Base-by-base conservation (phyloP, 2,797 vertebrate genomes). In the Enteromius afrohamiltoni region DNA sequence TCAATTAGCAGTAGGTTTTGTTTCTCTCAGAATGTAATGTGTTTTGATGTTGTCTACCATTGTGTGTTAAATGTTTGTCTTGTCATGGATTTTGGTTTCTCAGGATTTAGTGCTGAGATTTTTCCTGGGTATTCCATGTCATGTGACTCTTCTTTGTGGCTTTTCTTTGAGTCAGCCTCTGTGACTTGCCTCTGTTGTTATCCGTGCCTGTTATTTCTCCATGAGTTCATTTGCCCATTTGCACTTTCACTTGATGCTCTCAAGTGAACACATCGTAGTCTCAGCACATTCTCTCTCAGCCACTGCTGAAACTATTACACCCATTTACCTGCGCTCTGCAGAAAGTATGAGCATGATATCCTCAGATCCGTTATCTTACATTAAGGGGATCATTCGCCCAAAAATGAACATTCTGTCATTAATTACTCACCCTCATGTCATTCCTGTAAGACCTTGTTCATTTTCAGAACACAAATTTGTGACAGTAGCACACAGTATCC, bases 151-250 rank as follows among this genome's bases (percentile, higher is more conserved):
- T 51, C 55, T 47, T 69, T 64, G 9, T 77, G 64, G 71, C 45
- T 53, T 82, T 53, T 82, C 31, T 74, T 65, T 82, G 53, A 58
- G 71, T 68, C 34, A 21, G 23, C 34, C 55, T 68, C 10, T 79
- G 47, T 77, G 62, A 79, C 70, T 78, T 76, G 74, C 60, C 79
- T 65, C 51, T 65, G 69, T 79, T 77, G 71, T 70, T 80, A 75
- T 83, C 60, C 31, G 51, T 75, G 64, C 47, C 62, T 76, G 64
- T 83, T 74, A 79, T 85, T 85, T 83, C 58, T 80, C 51, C 84
- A 83, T 81, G 19, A 75, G 68, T 80, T 80, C 16, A 70, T 87
- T 69, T 77, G 77, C 77, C 73, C 81, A 74, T 87, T 77, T 76
- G 73, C 77, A 65, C 73, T 85, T 73, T 45, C 64, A 65, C 81